These are phyloP conservation scores for Pedetes capensis DNA, from an alignment of 2,113 vertebrate species.

Conservation along the genomic window DNA sequence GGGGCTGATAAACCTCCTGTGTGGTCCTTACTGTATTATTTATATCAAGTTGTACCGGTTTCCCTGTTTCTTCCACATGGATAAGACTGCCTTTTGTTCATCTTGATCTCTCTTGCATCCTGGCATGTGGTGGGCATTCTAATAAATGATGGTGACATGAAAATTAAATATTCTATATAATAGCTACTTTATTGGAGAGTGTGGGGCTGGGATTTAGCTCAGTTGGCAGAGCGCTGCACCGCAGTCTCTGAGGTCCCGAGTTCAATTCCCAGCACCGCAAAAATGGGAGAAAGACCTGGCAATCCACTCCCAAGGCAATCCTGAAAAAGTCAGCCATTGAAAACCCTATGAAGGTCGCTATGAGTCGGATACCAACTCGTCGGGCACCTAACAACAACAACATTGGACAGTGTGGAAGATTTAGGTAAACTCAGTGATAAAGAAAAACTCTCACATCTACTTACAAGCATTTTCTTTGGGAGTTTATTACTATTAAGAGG, in stretches of 20 bases:
- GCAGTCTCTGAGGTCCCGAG: too few relatives aligned
- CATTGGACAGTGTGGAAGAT: background rate
- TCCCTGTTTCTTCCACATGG: background rate
- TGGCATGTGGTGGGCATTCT: background rate
- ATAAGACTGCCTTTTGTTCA: background rate
- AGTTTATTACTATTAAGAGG: background rate
- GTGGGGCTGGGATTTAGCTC: too few relatives aligned
- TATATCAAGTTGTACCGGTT: too few relatives aligned
- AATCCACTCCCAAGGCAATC: too few relatives aligned
- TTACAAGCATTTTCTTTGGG: background rate
- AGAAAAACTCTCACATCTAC: background rate
- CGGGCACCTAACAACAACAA: too few relatives aligned
- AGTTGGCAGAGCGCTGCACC: too few relatives aligned
- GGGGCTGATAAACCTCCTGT: background rate
- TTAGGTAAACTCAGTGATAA: background rate
- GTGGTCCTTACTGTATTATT: background rate
- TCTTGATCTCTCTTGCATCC: background rate
- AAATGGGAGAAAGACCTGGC: too few relatives aligned
- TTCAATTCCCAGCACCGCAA: too few relatives aligned
- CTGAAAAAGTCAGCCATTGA: too few relatives aligned
- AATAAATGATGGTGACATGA: background rate
- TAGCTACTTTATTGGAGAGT: background rate
- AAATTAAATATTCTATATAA: background rate
- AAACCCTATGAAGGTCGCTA: too few relatives aligned
- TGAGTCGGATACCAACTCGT: too few relatives aligned